phyloP scores from a whole-genome alignment of 2,113 vertebrate species.

The Notothenia coriiceps region DNA sequence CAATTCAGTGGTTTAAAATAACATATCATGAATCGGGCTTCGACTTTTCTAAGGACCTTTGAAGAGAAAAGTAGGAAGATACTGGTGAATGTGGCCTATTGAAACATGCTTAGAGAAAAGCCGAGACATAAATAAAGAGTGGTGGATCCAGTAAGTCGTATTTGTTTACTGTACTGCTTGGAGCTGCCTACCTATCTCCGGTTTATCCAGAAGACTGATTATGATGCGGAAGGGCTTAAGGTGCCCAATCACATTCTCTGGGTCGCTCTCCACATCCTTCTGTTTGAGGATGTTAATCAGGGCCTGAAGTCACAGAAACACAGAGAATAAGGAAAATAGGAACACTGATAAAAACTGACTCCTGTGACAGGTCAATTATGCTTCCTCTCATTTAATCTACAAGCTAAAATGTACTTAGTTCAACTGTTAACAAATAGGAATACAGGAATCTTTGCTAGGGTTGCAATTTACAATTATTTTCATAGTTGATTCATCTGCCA shows the following conservation, averaged over 20 bases:
- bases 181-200: constrained; percentile 90
- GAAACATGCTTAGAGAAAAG: not conserved
- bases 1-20: too few species aligned
- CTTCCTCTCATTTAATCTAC: not conserved
- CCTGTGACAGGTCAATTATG: not conserved
- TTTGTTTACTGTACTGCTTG: constrained; percentile 3
- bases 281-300: constrained; percentile 91
- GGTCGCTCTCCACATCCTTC: constrained; percentile 82
- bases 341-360: constrained; percentile 12
- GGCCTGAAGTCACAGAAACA: constrained; percentile 80
- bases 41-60: too few species aligned
- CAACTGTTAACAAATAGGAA: too few species aligned
- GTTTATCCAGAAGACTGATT: constrained; percentile 94
- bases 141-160: not conserved
- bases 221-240: constrained; percentile 95
- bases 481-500: too few species aligned
- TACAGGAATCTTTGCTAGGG: not conserved
- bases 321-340: not conserved
- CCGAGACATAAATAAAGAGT: not conserved
- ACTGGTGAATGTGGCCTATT: too few species aligned
- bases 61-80: too few species aligned
- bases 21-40: too few species aligned
- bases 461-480: too few species aligned
- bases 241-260: constrained; percentile 87
- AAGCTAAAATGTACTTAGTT: not conserved